Percentiles rank a stretch among this genome's conserved stretches.
Evolutionary conservation across 2,113 vertebrate genomes (phyloP).

Genomic region (Pedionomus torquatus): DNA sequence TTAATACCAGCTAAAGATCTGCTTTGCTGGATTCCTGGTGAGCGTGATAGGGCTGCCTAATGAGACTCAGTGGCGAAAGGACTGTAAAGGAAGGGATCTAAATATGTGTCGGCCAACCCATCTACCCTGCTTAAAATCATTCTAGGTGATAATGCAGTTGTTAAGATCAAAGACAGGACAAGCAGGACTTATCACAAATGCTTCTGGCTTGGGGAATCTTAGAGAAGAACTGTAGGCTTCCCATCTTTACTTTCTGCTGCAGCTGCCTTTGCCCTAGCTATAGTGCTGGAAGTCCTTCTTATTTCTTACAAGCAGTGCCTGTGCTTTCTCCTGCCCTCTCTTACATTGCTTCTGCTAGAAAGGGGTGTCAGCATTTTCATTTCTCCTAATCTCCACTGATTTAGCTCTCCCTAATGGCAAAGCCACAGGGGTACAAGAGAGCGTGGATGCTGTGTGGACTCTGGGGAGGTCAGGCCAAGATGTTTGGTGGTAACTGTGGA

Average conservation of each 20-base stretch:
- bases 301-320: not conserved
- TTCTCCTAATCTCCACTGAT: not conserved
- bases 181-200: not conserved
- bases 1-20: constrained; percentile 26
- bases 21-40: constrained; percentile 22
- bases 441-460: not conserved
- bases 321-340: not conserved
- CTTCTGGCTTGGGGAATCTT: not conserved
- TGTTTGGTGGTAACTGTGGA: not conserved
- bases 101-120: not conserved
- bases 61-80: not conserved
- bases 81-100: not conserved
- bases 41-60: not conserved
- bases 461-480: not conserved
- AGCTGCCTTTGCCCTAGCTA: not conserved
- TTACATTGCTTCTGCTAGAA: not conserved
- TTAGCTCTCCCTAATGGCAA: not conserved
- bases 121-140: not conserved
- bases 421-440: not conserved
- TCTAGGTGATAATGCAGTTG: not conserved
- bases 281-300: not conserved
- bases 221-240: not conserved
- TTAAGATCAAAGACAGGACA: not conserved
- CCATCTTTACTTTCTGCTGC: not conserved
- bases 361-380: not conserved